Conservation (phyloP, 2,888 invertebrate species). For the Ochropleura plecta region DNA sequence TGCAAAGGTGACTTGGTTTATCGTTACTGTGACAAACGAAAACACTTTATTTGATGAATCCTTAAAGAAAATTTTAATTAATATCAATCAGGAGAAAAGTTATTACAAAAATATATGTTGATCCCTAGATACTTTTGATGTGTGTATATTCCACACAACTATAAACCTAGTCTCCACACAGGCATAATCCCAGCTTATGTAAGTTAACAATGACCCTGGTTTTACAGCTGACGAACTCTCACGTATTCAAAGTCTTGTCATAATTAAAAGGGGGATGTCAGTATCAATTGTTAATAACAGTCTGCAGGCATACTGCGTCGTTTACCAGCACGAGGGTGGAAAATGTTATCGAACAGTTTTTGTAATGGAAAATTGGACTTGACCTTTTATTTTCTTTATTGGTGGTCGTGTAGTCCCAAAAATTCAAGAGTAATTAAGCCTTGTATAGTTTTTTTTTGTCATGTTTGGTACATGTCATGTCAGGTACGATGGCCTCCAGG, state of each 20-base stretch:
- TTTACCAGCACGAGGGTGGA: not conserved
- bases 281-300: conserved; percentile 9
- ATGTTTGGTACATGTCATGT: not conserved
- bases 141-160: not conserved
- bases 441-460: conserved; percentile 7
- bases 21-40: too few species aligned
- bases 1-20: too few species aligned
- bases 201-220: conserved; percentile 35
- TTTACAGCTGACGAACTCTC: conserved; percentile 25
- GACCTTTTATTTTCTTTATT: conserved; percentile 22
- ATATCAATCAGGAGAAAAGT: too few species aligned
- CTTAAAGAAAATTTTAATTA: too few species aligned
- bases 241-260: not conserved
- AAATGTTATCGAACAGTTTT: not conserved
- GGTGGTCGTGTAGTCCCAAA: not conserved
- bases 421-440: conserved; percentile 5
- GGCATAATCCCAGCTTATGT: not conserved
- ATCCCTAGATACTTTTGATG: too few species aligned
- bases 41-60: too few species aligned
- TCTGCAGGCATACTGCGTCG: not conserved
- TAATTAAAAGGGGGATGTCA: conserved; percentile 28
- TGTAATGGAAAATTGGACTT: not conserved
- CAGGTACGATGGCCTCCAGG: not conserved
- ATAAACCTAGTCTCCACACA: not conserved
- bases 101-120: too few species aligned